These are phyloP conservation scores for Mythimna vitellina DNA, from an alignment of 2,888 invertebrate genomes.

Conservation along the genomic window DNA sequence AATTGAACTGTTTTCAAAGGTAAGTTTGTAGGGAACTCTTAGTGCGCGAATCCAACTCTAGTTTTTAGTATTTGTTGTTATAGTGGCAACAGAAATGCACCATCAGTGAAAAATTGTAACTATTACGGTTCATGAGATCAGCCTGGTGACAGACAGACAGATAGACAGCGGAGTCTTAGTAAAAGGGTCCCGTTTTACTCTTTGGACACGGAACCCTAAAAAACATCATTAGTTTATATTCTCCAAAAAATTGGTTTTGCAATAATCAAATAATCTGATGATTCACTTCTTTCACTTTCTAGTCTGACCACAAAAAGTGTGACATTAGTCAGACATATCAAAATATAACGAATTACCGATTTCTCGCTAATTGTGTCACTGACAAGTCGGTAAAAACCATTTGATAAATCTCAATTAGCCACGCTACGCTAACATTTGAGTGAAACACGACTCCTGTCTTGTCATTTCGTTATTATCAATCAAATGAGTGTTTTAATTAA, in stretches of 20 bases:
- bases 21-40: too few relatives aligned
- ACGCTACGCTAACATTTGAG: conserved; percentile 22
- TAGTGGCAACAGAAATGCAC: too few relatives aligned
- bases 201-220: too few relatives aligned
- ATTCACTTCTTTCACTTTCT: conserved; percentile 23
- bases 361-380: conserved; percentile 46
- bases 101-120: too few relatives aligned
- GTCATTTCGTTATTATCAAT: neutral
- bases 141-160: too few relatives aligned
- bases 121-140: too few relatives aligned
- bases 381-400: conserved; percentile 20
- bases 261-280: neutral
- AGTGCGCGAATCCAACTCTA: too few relatives aligned
- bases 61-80: too few relatives aligned
- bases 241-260: neutral
- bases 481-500: neutral
- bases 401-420: conserved; percentile 24
- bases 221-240: too few relatives aligned
- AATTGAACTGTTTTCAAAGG: too few relatives aligned
- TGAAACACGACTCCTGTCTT: conserved; percentile 11
- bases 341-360: conserved; percentile 29
- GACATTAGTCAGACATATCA: neutral
- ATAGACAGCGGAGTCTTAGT: too few relatives aligned
- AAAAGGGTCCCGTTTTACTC: too few relatives aligned
- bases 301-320: neutral